A percentile compares a stretch with the other conserved stretches of the same genome.
These are phyloP conservation scores for Ochotona curzoniae DNA, from an alignment of 2,113 vertebrate genomes.

Conservation along the genomic window DNA sequence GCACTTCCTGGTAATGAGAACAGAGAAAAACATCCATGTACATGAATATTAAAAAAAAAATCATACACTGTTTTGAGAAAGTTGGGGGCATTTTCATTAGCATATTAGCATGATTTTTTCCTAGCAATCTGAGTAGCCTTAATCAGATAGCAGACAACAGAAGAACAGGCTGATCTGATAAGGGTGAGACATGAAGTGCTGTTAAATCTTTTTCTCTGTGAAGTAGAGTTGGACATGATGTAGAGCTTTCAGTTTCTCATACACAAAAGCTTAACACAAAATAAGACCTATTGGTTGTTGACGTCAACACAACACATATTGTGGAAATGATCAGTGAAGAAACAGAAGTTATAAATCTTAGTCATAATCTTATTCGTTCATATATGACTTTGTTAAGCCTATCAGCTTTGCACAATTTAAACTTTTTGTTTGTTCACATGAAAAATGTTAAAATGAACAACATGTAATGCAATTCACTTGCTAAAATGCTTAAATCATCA, in stretches of 20 bases:
- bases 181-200: background rate
- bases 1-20: background rate
- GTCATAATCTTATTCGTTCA: background rate
- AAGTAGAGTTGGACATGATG: accelerated
- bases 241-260: background rate
- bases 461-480: background rate
- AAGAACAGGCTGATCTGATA: background rate
- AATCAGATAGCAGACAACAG: background rate
- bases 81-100: background rate
- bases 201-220: background rate
- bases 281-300: background rate
- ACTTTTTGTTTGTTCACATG: too few species aligned
- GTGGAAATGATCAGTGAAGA: background rate
- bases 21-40: background rate
- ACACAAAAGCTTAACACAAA: background rate
- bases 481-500: background rate
- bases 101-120: background rate
- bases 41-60: background rate
- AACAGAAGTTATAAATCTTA: background rate
- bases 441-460: background rate
- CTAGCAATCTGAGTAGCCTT: background rate
- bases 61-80: background rate
- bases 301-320: background rate
- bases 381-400: background rate
- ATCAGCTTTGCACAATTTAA: too few species aligned